Percentiles rank a stretch among this genome's conserved stretches.
Conservation (phyloP, 1,140 invertebrate species). For the Lasioglossum baleicum region DNA sequence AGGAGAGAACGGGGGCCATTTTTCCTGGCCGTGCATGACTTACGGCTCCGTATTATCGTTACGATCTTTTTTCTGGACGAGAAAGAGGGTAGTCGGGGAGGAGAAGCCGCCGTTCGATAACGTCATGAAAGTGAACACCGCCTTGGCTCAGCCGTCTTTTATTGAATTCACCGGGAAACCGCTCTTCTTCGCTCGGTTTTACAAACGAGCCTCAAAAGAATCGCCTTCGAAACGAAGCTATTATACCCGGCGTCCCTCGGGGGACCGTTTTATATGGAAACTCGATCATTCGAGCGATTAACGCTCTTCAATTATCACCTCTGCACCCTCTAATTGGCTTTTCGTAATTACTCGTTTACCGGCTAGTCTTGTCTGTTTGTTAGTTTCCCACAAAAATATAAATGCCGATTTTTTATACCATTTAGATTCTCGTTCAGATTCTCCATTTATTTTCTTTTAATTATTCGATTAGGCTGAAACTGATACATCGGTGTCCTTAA, state of each 20-base stretch:
- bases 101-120: slow-evolving; percentile 48
- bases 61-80: slow-evolving; percentile 42
- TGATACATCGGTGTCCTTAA: too few relatives aligned
- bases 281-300: slow-evolving; percentile 32
- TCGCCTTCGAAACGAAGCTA: slow-evolving; percentile 39
- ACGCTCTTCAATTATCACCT: slow-evolving; percentile 6
- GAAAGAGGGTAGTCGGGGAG: background rate
- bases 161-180: slow-evolving; percentile 60
- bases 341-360: background rate
- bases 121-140: slow-evolving; percentile 59
- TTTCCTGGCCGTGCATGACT: slow-evolving; percentile 49
- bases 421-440: too few relatives aligned
- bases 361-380: too few relatives aligned
- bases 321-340: background rate
- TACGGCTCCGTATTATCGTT: slow-evolving; percentile 55
- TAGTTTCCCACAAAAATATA: too few relatives aligned
- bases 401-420: too few relatives aligned
- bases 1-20: slow-evolving; percentile 22
- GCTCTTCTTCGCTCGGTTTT: slow-evolving; percentile 49
- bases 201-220: slow-evolving; percentile 52
- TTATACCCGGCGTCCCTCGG: slow-evolving; percentile 17
- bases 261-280: slow-evolving; percentile 29
- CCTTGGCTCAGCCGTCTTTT: slow-evolving; percentile 51
- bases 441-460: too few relatives aligned
- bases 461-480: too few relatives aligned